These are phyloP conservation scores for Crotalus helleri DNA, from an alignment of 2,113 vertebrate species.

Conservation along the genomic window DNA sequence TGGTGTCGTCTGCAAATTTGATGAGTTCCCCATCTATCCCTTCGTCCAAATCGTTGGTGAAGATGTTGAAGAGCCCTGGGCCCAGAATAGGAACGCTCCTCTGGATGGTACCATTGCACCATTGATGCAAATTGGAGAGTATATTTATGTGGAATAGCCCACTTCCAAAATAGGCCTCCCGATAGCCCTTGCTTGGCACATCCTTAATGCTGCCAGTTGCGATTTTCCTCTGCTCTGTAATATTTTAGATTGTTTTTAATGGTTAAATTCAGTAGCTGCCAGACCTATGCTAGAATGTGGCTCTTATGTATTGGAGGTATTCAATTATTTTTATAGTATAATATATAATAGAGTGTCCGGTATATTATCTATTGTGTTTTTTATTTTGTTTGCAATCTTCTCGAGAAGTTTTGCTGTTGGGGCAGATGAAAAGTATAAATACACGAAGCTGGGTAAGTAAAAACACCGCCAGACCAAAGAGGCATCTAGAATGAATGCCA, in stretches of 20 bases:
- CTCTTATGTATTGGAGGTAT: background rate
- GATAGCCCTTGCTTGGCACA: background rate
- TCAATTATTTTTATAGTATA: background rate
- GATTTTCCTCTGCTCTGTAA: background rate
- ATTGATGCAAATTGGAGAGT: background rate
- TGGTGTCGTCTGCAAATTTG: no score
- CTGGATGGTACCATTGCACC: background rate
- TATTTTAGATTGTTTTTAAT: background rate
- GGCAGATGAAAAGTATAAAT: background rate
- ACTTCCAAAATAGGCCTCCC: background rate
- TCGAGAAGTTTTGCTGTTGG: background rate
- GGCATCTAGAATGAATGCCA: slow-evolving; percentile 29
- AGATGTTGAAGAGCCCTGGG: no score
- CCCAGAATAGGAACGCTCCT: no score
- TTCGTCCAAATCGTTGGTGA: no score
- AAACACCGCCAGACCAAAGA: slow-evolving; percentile 45
- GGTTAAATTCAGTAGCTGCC: background rate
- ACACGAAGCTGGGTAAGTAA: background rate
- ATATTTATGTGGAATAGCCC: background rate
- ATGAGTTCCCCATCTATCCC: no score
- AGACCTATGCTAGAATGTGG: background rate
- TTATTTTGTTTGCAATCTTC: background rate
- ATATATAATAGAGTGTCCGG: background rate
- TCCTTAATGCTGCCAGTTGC: background rate
- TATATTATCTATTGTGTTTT: background rate